Base-by-base conservation (phyloP, 2,888 invertebrate species). In the Psylliodes chrysocephalus region DNA sequence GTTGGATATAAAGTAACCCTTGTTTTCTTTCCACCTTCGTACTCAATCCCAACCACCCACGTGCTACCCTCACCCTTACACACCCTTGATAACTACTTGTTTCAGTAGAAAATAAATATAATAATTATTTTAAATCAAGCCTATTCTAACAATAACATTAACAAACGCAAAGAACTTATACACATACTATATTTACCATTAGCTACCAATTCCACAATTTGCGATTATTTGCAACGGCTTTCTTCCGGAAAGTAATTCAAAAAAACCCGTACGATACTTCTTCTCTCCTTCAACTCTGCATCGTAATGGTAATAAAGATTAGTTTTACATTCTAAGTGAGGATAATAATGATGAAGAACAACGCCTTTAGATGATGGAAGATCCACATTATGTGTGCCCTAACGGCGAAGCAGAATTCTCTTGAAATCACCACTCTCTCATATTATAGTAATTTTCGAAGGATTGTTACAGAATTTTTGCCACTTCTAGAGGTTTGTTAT, bases 281-380 rank as follows among this genome's bases (percentile, higher is more conserved):
- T 22, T 46, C 22, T 25, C 25, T 46, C 14, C 35, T 46, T 46
- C 46, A 46, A 6, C 46, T 46, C 28, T 6, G 35, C 35, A 35
- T 35, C 14, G 35, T 35, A 35, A 35, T 30, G 30, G 15, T 52
- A 19, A 60, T 44, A 44, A 42, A 52, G 60, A 60, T 60, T 51
- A 44, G 17, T 44, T 44, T 22, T 30, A 12, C 28, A 6, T 15
- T 19, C 42, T 44, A 53, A 52, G 44, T 19, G 44, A 42, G 52
- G 22, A 42, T 12, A 38, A 33, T 60, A 60, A 60, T 60, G 52
- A 46, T 60, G 17, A 44, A 53, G 44, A 28, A 28, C 30, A 35
- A 19, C 35, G 7, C 17, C n/a, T 22, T 15, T 15, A 49, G 30
- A 55, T 18, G 44, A 30, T 44, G 30, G 12, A 30, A 49, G 25